phyloP scores from a whole-genome alignment of 2,888 invertebrate genomes.

The Eledone cirrhosa region DNA sequence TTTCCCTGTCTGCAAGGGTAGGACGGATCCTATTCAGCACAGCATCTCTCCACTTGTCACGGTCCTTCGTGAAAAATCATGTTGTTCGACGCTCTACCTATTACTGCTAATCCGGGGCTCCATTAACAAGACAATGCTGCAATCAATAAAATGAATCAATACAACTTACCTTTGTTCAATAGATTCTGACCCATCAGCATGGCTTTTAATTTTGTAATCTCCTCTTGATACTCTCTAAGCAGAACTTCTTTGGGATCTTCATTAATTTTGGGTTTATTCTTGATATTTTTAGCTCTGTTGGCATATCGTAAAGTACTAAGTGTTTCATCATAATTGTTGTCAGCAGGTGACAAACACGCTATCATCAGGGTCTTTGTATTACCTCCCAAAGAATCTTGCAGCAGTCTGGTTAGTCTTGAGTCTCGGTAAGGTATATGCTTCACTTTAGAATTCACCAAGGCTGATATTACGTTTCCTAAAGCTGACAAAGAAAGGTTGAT shows the following conservation, averaged over 20 bases:
- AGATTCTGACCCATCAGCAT: constrained; percentile 65
- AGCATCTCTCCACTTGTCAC: no score
- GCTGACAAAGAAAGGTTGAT: constrained; percentile 88
- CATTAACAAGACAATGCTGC: no score
- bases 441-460: constrained; percentile 82
- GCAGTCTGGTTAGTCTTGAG: constrained; percentile 75
- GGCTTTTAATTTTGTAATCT: constrained; percentile 77
- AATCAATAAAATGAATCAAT: no score
- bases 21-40: no score
- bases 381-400: constrained; percentile 72
- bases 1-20: no score
- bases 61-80: no score
- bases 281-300: constrained; percentile 85
- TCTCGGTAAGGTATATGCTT: constrained; percentile 84
- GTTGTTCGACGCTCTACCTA: no score
- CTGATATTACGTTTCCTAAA: constrained; percentile 88
- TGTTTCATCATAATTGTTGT: constrained; percentile 85
- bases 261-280: constrained; percentile 82
- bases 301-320: constrained; percentile 83
- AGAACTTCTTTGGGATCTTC: constrained; percentile 92
- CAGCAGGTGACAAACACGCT: constrained; percentile 84
- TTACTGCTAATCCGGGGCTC: no score
- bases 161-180: neutral
- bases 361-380: constrained; percentile 91
- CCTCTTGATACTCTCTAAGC: constrained; percentile 83